These are phyloP conservation scores for Orius laevigatus DNA, from an alignment of 1,140 invertebrate genomes.

Conservation along the genomic window DNA sequence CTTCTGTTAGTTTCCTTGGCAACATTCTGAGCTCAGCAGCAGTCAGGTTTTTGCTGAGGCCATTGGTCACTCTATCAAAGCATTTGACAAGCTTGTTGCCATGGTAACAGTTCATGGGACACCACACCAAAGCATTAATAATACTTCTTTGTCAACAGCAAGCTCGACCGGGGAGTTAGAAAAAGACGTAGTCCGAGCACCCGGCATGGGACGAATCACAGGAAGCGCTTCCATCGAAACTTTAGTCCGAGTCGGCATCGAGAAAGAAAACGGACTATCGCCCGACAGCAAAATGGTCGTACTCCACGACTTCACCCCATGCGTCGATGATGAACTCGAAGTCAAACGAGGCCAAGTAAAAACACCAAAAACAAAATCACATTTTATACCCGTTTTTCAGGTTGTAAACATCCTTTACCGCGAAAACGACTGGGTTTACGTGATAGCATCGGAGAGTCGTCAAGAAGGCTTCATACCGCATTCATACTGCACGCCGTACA, in stretches of 20 bases:
- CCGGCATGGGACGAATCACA: slow-evolving; percentile 73
- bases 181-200: slow-evolving; percentile 50
- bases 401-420: slow-evolving; percentile 83
- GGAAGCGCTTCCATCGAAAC: slow-evolving; percentile 91
- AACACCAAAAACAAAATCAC: too few species aligned
- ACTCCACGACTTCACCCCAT: slow-evolving; percentile 83
- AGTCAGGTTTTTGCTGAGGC: too few species aligned
- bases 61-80: too few species aligned
- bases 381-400: slow-evolving; percentile 26
- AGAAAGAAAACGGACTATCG: slow-evolving; percentile 81
- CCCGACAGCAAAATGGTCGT: slow-evolving; percentile 91
- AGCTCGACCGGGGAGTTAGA: slow-evolving; percentile 49
- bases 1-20: too few species aligned
- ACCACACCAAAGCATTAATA: too few species aligned
- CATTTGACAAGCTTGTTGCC: too few species aligned
- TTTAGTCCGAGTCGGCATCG: slow-evolving; percentile 78
- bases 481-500: slow-evolving; percentile 78
- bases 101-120: too few species aligned
- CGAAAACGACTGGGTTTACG: slow-evolving; percentile 94
- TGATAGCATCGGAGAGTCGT: slow-evolving; percentile 71
- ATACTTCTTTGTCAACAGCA: slow-evolving; percentile 21
- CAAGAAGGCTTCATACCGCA: slow-evolving; percentile 89
- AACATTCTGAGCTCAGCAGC: too few species aligned
- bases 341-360: slow-evolving; percentile 49
- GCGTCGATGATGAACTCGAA: slow-evolving; percentile 85